Conservation (phyloP, 92 coral and sea anemone genomes). For the Porites lobata region DNA sequence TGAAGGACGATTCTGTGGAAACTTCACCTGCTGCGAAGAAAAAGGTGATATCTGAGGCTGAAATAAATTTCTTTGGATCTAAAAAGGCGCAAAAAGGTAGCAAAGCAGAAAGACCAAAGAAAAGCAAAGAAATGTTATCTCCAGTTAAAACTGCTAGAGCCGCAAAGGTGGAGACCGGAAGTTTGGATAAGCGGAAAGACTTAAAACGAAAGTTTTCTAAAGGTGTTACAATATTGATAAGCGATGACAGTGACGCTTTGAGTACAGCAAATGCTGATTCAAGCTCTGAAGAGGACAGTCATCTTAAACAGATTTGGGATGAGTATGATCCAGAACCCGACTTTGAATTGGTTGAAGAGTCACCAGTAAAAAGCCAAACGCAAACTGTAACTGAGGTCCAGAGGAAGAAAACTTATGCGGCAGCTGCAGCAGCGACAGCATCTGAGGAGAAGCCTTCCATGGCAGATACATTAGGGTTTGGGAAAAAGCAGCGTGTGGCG, state of each 20-base stretch:
- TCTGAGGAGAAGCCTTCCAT: conserved; percentile 46
- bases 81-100: conserved; percentile 3
- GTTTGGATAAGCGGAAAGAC: conserved; percentile 5
- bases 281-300: conserved; percentile 28
- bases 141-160: conserved; percentile 28
- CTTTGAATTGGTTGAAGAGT: background rate
- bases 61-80: conserved; percentile 35
- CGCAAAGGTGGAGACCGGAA: conserved; percentile 2
- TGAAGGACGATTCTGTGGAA: background rate
- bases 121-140: background rate
- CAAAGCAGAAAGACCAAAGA: conserved; percentile 26
- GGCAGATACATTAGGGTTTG: conserved; percentile 76
- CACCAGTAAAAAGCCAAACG: background rate
- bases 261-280: conserved; percentile 1
- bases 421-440: conserved; percentile 8
- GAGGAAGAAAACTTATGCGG: background rate
- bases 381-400: background rate
- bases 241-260: conserved; percentile 39
- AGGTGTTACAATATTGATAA: conserved; percentile 16
- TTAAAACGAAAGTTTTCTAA: conserved; percentile 1
- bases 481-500: conserved; percentile 94
- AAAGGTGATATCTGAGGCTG: conserved; percentile 28
- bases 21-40: background rate
- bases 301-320: conserved; percentile 56
- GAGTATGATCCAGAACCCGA: conserved; percentile 73